Evolutionary conservation across 2,888 invertebrate species (phyloP).

Genomic region (Ophioninae sp.): DNA sequence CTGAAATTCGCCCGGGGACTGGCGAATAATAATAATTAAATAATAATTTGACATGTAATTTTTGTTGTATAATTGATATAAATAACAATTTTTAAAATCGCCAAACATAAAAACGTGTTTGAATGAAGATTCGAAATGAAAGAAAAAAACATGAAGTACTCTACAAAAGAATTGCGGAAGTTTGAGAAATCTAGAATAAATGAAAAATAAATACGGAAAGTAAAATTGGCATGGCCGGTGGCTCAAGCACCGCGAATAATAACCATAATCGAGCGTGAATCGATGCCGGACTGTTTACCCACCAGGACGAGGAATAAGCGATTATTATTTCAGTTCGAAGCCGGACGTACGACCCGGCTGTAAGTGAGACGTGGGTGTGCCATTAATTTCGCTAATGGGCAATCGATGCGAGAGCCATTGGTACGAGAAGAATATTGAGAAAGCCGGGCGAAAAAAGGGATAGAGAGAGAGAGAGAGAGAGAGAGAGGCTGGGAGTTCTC

Average conservation of each 20-base stretch:
- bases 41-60: no score
- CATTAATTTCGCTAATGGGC: slow-evolving; percentile 78
- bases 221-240: neutral
- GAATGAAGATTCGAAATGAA: no score
- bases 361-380: slow-evolving; percentile 63
- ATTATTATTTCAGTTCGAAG: slow-evolving; percentile 40
- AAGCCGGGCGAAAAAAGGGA: slow-evolving; percentile 5
- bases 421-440: slow-evolving; percentile 44
- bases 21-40: no score
- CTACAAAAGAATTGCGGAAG: no score
- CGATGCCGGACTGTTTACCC: slow-evolving; percentile 24
- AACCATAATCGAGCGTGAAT: slow-evolving; percentile 38
- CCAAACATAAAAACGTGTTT: no score
- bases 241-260: no score
- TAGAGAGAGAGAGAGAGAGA: slow-evolving; percentile 26
- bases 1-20: no score
- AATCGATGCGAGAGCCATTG: slow-evolving; percentile 76
- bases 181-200: no score
- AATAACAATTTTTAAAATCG: no score
- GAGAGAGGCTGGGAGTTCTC: slow-evolving; percentile 8
- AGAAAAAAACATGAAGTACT: no score
- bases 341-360: slow-evolving; percentile 64
- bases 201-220: neutral
- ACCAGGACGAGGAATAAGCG: slow-evolving; percentile 23
- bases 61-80: no score